Evolutionary conservation across 2,888 invertebrate genomes (phyloP), one percentile per base, ranked within the genome.

Genomic region (Petrolisthes cinctipes): DNA sequence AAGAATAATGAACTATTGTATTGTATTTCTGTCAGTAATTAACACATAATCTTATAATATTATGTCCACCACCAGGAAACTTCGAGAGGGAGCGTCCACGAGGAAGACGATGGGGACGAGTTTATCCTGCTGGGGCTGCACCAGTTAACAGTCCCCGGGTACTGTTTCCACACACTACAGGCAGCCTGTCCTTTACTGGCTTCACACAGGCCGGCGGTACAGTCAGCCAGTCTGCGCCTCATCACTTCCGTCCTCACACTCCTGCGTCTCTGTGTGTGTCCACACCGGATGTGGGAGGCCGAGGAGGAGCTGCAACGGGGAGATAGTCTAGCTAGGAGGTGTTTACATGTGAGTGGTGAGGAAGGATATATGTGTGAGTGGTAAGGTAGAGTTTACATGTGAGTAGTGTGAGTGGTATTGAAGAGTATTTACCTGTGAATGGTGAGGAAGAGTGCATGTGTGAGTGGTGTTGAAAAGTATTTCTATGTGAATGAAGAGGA

Each of bases 61-160:
- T n/a, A 11, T 73, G 71, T 73, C n/a, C 17, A 5, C 53, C 53
- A 71, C 53, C 75, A 86, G 86, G 82, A 84, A 9, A 73, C 83
- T 9, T 84, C 84, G 14, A 61, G 81, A 17, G 81, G 82, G 75
- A 84, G 75, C 23, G 37, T 85, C 53, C 81, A 84, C 56, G 88
- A 88, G 37, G 81, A 80, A 53, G 88, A 84, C 82, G 88, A 88
- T 84, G 81, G 82, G 7, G 84, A 88, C 84, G 88, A 88, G 56
- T 88, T 88, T 61, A 88, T 88, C 54, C 82, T 88, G 6, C 66
- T 88, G 75, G 84, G 84, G 17, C 84, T 88, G 81, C 88, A 88
- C 73, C 88, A 88, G 82, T 23, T 85, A 53, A 81, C 88, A 53
- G 68, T 88, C 11, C 68, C 83, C 23, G 73, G 86, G 14, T 82